phyloP scores from a whole-genome alignment of 1,140 invertebrate genomes.

The Choristoneura fumiferana region DNA sequence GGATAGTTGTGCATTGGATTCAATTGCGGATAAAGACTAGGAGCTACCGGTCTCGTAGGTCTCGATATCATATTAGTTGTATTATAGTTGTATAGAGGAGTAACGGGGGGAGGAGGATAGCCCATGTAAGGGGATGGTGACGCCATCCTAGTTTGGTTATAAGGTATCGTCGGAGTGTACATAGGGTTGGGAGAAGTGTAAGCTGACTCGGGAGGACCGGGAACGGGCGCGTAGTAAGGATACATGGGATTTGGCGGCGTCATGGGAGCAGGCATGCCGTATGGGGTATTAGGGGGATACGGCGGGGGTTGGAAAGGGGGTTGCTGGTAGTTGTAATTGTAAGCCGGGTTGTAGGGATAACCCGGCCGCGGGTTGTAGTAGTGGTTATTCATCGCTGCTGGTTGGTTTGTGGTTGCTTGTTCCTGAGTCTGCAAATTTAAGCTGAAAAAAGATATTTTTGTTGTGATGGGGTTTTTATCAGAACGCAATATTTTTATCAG shows the following conservation, averaged over 20 bases:
- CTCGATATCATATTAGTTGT: constrained; percentile 66
- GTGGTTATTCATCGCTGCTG: constrained; percentile 63
- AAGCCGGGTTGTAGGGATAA: constrained; percentile 41
- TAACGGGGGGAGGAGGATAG: constrained; percentile 34
- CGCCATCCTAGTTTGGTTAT: constrained; percentile 59
- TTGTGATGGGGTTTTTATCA: constrained; percentile 12
- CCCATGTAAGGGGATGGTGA: constrained; percentile 45
- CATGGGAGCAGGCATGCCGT: constrained; percentile 45
- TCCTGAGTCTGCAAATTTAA: constrained; percentile 67
- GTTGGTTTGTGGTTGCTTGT: constrained; percentile 41
- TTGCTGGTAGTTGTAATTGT: constrained; percentile 47
- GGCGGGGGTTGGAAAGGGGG: constrained; percentile 35
- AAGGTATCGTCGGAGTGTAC: constrained; percentile 47
- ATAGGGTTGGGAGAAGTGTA: constrained; percentile 41
- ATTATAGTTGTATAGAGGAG: constrained; percentile 55
- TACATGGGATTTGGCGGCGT: constrained; percentile 40
- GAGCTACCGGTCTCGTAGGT: constrained; percentile 40
- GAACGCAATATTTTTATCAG: not conserved
- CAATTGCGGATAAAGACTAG: constrained; percentile 49
- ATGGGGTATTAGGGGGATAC: constrained; percentile 41
- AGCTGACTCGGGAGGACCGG: constrained; percentile 27
- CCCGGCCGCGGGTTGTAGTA: constrained; percentile 57
- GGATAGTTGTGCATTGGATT: constrained; percentile 53
- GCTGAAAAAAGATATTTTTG: constrained; percentile 46
- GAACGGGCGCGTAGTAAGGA: constrained; percentile 38